Base-by-base conservation (phyloP, 2,888 invertebrate genomes). In the Lydus trimaculatus region DNA sequence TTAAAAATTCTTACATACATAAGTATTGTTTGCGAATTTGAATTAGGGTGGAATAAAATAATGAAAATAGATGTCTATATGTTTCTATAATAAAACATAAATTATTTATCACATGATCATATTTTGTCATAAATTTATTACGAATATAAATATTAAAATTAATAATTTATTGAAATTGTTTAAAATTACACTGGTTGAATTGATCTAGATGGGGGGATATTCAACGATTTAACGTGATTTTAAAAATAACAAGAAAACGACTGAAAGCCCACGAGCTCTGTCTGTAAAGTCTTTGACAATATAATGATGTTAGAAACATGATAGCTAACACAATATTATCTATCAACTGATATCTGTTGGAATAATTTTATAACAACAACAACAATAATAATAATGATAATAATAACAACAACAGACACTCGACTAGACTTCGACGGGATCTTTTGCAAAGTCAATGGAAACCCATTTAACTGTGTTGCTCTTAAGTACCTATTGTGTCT, bases 61-160 rank as follows among this genome's bases (percentile, higher is more conserved):
- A 20, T 48, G n/a, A n/a, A 39, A 39, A n/a, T n/a, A 5, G n/a
- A 39, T 39, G 39, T n/a, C n/a, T n/a, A 5, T 39, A 6, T 43
- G 11, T 11, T 23, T 20, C n/a, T 52, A 52, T 5, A 23, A 52
- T 52, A 52, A 52, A 52, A 43, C 43, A 33, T 33, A 33, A 33
- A 33, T 39, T 33, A 33, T 33, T 11, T 33, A 7, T 11, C 39
- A 39, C 39, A 52, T 52, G 23, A 52, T 52, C 48, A 23, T 52
- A 52, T 20, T 52, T 52, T 52, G 23, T 23, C 11, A 52, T 52
- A 52, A 52, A 52, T 52, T 52, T 52, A 52, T 52, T 20, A 23
- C 13, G 2, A 4, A 20, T 52, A 23, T 23, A 52, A 52, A 43
- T 43, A 17, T 52, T 48, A 2, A 9, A 48, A 52, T 17, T 43